Conservation (phyloP, 2,113 vertebrate species). For the Clupea harengus region DNA sequence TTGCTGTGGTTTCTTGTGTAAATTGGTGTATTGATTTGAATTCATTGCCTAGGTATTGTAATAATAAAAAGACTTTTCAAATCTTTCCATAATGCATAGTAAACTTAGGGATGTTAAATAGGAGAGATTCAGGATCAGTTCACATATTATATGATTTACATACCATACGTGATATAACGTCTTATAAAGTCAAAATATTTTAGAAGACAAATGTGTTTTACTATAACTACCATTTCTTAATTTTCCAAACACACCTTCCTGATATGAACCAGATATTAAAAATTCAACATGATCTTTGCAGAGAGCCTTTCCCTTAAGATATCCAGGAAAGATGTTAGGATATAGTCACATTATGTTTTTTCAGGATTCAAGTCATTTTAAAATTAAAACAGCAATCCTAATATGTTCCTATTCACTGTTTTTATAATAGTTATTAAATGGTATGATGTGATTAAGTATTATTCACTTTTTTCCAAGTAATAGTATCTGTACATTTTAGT, state of each 20-base stretch:
- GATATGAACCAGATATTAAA: not conserved
- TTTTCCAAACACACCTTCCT: not conserved
- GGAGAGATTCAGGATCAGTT: not conserved
- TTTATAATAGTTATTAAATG: not conserved
- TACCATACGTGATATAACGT: not conserved
- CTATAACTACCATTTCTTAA: not conserved
- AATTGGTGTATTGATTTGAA: too few species aligned
- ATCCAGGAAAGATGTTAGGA: not conserved
- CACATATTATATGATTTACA: not conserved
- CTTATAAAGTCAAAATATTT: too few species aligned
- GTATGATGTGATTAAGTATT: not conserved
- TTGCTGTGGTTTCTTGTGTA: too few species aligned
- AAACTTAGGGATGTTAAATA: not conserved
- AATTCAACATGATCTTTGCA: not conserved
- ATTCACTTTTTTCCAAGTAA: not conserved
- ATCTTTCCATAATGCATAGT: not conserved
- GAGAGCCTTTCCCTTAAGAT: not conserved
- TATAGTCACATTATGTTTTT: not conserved
- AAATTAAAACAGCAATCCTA: not conserved
- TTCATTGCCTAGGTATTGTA: too few species aligned
- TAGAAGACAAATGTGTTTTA: too few species aligned
- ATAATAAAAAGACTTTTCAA: not conserved
- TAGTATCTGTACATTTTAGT: not conserved
- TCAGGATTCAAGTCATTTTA: not conserved
- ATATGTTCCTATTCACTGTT: not conserved